Base-by-base conservation (phyloP, 23 tunicate genomes). In the Trididemnum clinides region DNA sequence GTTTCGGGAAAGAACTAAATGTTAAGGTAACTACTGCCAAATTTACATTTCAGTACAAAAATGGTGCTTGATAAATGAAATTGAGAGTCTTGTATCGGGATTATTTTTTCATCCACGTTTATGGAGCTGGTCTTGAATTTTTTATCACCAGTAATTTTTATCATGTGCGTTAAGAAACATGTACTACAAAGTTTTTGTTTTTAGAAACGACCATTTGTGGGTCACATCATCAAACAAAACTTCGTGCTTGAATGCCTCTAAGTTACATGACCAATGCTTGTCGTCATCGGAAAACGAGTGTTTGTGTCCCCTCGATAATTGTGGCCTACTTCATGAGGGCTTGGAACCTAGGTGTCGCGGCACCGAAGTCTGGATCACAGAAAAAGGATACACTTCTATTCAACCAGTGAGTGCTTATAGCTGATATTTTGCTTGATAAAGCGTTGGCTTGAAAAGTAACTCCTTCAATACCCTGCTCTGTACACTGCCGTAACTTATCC, bases 321-420 rank as follows among this genome's bases (percentile, higher is more conserved):
- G 75, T 31, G 36, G 57, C 3, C 25, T 73, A 2, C 54, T 73
- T 29, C 37, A 73, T 23, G 80, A 26, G 7, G 80, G 54, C 54
- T 3, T 12, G 37, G 54, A 21, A 20, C 57, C 80, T 19, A 36
- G 26, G n/a, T 73, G 80, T 38, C 3, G 5, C 18, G 80, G 80
- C 20, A 2, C 57, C 3, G 80, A 73, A 12, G 20, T 35, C 5
- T 73, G 80, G 80, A 30, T 73, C 57, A 73, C 28, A 36, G 22
- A 36, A 6, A 38, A 73, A 29, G 80, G 80, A 35, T 73, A 35
- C 22, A 35, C 37, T 15, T 73, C 80, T 36, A 23, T 73, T 15
- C 54, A 38, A 73, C 57, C 80, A 28, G 80, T 73, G 38, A 36
- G 80, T 28, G 27, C 23, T 12, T n/a, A n/a, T n/a, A n/a, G n/a